Base-by-base conservation (phyloP, 2,888 invertebrate genomes). In the Tholera decimalis region DNA sequence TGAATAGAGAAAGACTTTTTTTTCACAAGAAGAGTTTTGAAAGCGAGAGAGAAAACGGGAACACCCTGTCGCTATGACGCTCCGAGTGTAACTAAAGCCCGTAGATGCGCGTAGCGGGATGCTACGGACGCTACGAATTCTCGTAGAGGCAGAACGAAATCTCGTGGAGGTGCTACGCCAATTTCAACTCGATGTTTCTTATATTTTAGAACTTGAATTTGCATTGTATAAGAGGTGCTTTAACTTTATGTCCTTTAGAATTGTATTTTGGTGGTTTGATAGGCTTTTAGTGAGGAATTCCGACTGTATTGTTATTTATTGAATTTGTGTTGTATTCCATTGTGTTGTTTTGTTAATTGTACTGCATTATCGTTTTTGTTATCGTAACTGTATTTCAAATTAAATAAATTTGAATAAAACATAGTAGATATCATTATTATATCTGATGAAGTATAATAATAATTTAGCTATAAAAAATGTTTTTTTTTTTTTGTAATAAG, bases 81-180 rank as follows among this genome's bases (percentile, higher is more conserved):
- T 54, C 80, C 41, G 71, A 74, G 68, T 68, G 79, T 81, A 78
- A 88, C 88, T 88, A 83, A 76, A 37, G 79, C 15, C 56, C 72
- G 85, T 85, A 81, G 83, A 85, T 85, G 86, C 88, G 88, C 88
- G 88, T 85, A 86, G 84, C 85, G 57, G 71, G 63, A 69, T 75
- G 79, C 81, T 82, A 81, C 83, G 77, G 53, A 73, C 60, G 69
- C 79, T 80, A 77, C 79, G 80, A 55, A 63, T 64, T 73, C 64
- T 73, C 83, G 84, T 82, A 81, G 82, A 66, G 51, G 46, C 33
- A 61, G 73, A 77, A 73, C 78, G 78, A 57, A 68, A 68, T 73
- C 60, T 66, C 80, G 81, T 79, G 79, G 82, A 68, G 58, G 47
- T 20, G 64, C 70, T 73, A 66, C 65, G 64, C 43, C 46, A 68